Evolutionary conservation across 2,797 vertebrate species (phyloP).

Genomic region (Chelmon rostratus): DNA sequence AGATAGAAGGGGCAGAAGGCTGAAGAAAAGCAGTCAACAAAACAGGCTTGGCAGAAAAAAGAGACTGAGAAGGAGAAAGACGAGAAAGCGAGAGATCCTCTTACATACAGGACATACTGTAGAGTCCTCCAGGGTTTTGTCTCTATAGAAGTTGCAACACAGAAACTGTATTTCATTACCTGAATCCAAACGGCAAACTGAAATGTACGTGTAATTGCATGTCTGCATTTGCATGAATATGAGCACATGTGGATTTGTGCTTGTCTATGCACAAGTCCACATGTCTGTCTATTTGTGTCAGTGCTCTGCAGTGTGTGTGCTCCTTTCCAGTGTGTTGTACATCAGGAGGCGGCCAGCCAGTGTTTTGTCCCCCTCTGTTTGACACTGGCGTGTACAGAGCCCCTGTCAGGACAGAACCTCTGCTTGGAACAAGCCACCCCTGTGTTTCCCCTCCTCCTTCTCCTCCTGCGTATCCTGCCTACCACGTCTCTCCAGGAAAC

Average conservation of each 20-base stretch:
- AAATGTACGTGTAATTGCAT: constrained; percentile 41
- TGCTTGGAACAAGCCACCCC: constrained; percentile 80
- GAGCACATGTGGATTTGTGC: constrained; percentile 13
- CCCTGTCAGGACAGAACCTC: constrained; percentile 78
- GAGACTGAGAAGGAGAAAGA: constrained; percentile 42
- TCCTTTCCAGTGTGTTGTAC: constrained; percentile 38
- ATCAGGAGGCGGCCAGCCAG: constrained; percentile 58
- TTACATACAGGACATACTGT: constrained; percentile 69
- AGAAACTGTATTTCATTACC: constrained; percentile 71
- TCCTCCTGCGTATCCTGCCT: constrained; percentile 82
- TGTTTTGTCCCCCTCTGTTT: constrained; percentile 64
- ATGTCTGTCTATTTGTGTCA: not conserved
- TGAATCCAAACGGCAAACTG: constrained; percentile 55
- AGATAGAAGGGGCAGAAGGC: constrained; percentile 67
- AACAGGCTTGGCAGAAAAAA: constrained; percentile 63
- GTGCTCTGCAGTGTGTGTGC: constrained; percentile 8
- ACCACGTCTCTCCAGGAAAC: constrained; percentile 83
- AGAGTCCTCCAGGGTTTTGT: constrained; percentile 67
- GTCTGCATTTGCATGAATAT: constrained; percentile 30
- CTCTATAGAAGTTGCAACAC: constrained; percentile 55
- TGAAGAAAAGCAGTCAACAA: constrained; percentile 76
- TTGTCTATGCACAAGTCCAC: not conserved
- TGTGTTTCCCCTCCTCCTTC: constrained; percentile 79
- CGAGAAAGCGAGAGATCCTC: constrained; percentile 64
- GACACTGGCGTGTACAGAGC: constrained; percentile 72